A percentile compares a stretch with the other conserved stretches of the same genome.
phyloP scores from a whole-genome alignment of 1,140 invertebrate species.

The Solenopsis invicta region DNA sequence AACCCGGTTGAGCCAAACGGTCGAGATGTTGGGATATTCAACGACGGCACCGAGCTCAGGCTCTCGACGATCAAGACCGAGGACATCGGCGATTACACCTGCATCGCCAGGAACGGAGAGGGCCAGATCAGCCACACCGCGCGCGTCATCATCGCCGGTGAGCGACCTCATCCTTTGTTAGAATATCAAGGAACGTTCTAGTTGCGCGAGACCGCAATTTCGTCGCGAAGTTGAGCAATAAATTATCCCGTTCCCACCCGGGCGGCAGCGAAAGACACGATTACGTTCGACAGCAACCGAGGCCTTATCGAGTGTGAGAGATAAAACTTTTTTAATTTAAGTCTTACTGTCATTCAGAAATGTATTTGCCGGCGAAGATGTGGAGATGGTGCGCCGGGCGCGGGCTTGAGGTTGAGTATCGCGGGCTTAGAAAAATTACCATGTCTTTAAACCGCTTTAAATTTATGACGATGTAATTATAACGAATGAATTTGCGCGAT shows the following conservation, averaged over 20 bases:
- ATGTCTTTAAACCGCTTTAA: not conserved
- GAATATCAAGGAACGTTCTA: not conserved
- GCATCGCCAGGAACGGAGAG: conserved; percentile 97
- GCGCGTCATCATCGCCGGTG: conserved; percentile 97
- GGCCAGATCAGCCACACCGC: conserved; percentile 97
- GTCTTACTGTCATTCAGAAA: conserved; percentile 47
- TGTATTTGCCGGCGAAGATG: conserved; percentile 25
- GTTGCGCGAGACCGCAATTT: conserved; percentile 34
- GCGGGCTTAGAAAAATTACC: conserved; percentile 5
- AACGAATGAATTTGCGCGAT: not conserved
- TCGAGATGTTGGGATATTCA: conserved; percentile 93
- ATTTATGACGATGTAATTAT: not conserved
- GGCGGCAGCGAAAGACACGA: conserved; percentile 10
- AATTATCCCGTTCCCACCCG: conserved; percentile 31
- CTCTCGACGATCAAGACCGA: conserved; percentile 96
- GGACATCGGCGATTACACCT: conserved; percentile 98
- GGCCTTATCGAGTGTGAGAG: conserved; percentile 28
- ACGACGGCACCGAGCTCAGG: conserved; percentile 96
- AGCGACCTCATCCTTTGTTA: conserved; percentile 76
- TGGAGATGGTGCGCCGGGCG: not conserved
- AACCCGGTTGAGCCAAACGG: conserved; percentile 95
- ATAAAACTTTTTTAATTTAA: conserved; percentile 63
- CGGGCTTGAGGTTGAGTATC: not conserved
- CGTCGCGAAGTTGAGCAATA: conserved; percentile 55
- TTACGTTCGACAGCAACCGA: conserved; percentile 36